These are phyloP conservation scores for Lasioglossum baleicum DNA, from an alignment of 1,140 invertebrate genomes.

Conservation along the genomic window DNA sequence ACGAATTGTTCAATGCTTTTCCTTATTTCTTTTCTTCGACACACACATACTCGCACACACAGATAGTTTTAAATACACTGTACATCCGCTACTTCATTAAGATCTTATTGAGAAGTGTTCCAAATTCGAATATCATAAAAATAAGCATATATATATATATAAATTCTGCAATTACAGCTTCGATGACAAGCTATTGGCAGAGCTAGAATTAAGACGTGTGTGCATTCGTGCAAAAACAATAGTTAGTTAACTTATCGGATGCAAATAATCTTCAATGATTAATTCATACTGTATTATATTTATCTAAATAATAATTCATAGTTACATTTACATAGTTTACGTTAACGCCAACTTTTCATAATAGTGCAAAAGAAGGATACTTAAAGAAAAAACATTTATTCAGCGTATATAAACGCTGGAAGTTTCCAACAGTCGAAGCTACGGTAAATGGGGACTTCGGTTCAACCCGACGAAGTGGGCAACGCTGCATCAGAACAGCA, in stretches of 20 bases:
- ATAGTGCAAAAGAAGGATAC: neutral
- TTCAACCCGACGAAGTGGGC: too few species aligned
- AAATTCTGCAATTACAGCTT: constrained; percentile 43
- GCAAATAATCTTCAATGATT: constrained; percentile 15
- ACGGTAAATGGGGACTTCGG: too few species aligned
- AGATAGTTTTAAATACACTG: neutral
- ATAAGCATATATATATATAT: constrained; percentile 30
- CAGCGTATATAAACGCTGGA: neutral
- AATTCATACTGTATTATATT: constrained; percentile 52
- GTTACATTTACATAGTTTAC: constrained; percentile 41
- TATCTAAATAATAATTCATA: constrained; percentile 42
- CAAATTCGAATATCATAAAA: constrained; percentile 36
- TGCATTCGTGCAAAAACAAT: constrained; percentile 23
- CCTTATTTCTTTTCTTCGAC: neutral
- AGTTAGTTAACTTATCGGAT: constrained; percentile 17
- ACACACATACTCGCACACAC: neutral
- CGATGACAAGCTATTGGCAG: constrained; percentile 6
- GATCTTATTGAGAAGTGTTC: constrained; percentile 33
- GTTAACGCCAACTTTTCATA: neutral
- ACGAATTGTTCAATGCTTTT: neutral
- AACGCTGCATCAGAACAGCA: too few species aligned
- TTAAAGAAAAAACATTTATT: neutral
- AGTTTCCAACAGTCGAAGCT: too few species aligned
- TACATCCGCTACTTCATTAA: constrained; percentile 18
- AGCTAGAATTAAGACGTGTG: constrained; percentile 22